Base-by-base conservation (phyloP, 2,888 invertebrate genomes). In the Cotesia congregata region DNA sequence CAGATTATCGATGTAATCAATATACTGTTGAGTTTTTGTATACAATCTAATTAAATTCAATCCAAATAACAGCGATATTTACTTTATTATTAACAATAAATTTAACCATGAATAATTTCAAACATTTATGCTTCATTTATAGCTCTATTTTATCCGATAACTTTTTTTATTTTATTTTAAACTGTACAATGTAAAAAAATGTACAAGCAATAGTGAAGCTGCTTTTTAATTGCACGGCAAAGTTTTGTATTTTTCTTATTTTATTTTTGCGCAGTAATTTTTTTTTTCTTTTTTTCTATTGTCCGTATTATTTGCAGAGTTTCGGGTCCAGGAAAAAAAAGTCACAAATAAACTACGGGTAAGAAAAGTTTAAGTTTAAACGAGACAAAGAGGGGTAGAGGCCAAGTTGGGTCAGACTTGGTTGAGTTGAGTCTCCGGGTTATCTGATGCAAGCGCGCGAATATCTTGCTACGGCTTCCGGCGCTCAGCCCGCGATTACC, bases 401-500 rank as follows among this genome's bases (percentile, higher is more conserved):
- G 78, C 76, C 80, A 77, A 79, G 83, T 78, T 79, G 83, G 83
- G 84, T 84, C 84, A 83, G 83, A 78, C 82, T 41, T 75, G 77
- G 81, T 78, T 78, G 78, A 80, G 76, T 71, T 50, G 78, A 80
- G 76, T 71, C 61, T 72, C 73, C 15, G 78, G 38, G 30, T 85
- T 87, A 87, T 87, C 87, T 87, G 87, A 87, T 87, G 84, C 83
- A 85, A 84, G 83, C 83, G 87, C 84, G 86, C 85, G 84, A 87
- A 86, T 87, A 87, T 87, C 86, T 85, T 83, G 72, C 79, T 80
- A 79, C 83, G 82, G 84, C 84, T 87, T 87, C 87, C 86, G 87
- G 86, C 86, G 84, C 84, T 85, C 86, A 83, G 83, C 82, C 83
- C 82, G 83, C 84, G 85, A 86, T 86, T 86, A 87, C 84, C 81